Evolutionary conservation across 1,140 invertebrate genomes (phyloP), one percentile per base, ranked within the genome.

Genomic region (Anastrepha obliqua): DNA sequence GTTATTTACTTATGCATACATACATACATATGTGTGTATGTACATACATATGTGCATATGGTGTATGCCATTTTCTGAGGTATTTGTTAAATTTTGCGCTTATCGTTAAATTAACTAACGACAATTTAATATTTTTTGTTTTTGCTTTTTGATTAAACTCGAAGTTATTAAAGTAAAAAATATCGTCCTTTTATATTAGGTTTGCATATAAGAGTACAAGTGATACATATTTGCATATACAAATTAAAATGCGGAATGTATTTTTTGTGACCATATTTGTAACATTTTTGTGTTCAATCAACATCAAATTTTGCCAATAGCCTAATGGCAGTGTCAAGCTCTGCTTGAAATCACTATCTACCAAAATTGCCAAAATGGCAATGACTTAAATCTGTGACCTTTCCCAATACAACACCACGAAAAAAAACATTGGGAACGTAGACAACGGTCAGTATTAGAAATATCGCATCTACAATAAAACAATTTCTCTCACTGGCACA

Each of bases 291-390:
- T 55, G 51, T 55, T 55, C 51, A 11, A 55, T 8, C 11, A 55
- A 55, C 6, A 44, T 11, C 13, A 44, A 74, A 17, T 47, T n/a
- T 44, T 44, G 39, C 42, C 44, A n/a, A 17, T 47, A 74, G 47
- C 47, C 17, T 81, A 55, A 81, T 81, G 74, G 47, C 47, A 81
- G 74, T 81, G 47, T 81, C 74, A 81, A 81, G 74, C 74, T 81
- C 74, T 81, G 74, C 74, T 81, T 81, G 74, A 81, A 81, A 81
- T 44, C 74, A 81, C 74, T 81, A 81, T 81, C 47, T 5, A 67
- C 7, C 9, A 62, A 17, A n/a, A 62, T 62, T 13, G 60, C 60
- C 15, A 17, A 62, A 62, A 62, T n/a, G 60, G 15, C 60, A 62
- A 11, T 62, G 13, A 13, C 60, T 62, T 62, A 62, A 62, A 62